phyloP scores from a whole-genome alignment of 2,888 invertebrate genomes.

The Plemyria rubiginata region DNA sequence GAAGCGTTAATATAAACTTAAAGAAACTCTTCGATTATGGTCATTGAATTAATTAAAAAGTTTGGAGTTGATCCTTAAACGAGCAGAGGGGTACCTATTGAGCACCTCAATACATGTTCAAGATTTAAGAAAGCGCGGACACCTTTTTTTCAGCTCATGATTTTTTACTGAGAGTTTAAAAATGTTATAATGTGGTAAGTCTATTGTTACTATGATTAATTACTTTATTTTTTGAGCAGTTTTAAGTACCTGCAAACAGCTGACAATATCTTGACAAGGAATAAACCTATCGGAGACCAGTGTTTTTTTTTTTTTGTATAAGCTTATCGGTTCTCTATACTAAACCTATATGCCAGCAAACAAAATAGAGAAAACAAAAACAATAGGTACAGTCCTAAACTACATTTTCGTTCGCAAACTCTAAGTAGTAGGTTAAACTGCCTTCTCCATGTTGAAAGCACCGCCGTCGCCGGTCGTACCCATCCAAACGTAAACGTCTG shows the following conservation, averaged over 20 bases:
- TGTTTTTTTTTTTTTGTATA: no score
- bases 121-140: conserved; percentile 24
- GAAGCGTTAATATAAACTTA: conserved; percentile 47
- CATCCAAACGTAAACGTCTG: conserved; percentile 43
- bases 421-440: conserved; percentile 15
- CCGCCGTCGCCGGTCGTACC: conserved; percentile 22
- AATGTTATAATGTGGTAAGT: no score
- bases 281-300: conserved; percentile 3
- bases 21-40: conserved; percentile 70
- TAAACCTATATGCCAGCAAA: no score
- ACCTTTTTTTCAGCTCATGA: not conserved
- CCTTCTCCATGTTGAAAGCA: conserved; percentile 31
- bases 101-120: conserved; percentile 49
- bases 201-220: not conserved
- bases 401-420: conserved; percentile 2
- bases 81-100: conserved; percentile 49
- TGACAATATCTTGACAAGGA: not conserved
- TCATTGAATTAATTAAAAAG: conserved; percentile 79
- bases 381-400: not conserved
- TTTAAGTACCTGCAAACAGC: not conserved
- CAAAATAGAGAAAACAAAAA: no score
- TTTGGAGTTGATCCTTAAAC: conserved; percentile 63
- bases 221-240: not conserved
- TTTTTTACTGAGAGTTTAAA: not conserved
- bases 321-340: no score